Evolutionary conservation across 2,888 invertebrate species (phyloP), one percentile per base, ranked within the genome.

Genomic region (Caradrina clavipalpis): DNA sequence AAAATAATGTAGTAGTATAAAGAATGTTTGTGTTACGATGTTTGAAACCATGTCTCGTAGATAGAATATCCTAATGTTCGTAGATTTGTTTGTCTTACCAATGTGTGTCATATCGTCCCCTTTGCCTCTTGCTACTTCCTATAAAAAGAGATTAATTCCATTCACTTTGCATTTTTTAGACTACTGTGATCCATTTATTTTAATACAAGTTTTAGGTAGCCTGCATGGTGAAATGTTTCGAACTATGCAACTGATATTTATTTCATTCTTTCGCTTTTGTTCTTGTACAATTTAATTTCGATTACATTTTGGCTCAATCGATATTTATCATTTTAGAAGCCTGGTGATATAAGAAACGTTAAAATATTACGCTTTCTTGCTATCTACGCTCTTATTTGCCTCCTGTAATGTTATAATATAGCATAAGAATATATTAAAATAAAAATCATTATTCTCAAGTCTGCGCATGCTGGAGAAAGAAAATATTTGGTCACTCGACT

Each of bases 281-380:
- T 81, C 78, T 73, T 72, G 70, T 82, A 49, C 65, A 76, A 78
- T 93, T 92, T 92, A 90, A 85, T 91, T 93, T 94, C 77, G 78
- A 90, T 91, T 94, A 94, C 94, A 94, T 93, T 94, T 93, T 93
- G 95, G 95, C 95, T 96, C 95, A 95, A 94, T 92, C 85, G 86
- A 88, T 83, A 87, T 86, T 69, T 77, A 88, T 82, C 89, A 92
- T 92, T 89, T 91, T 94, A 94, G 93, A 90, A 90, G 93, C 92
- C 92, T 93, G 69, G 71, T 82, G 78, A 80, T 64, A 86, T 83
- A 85, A 88, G 81, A 86, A 86, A 79, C 78, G 86, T 86, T 78
- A 84, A 88, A 88, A 84, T 83, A 86, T 75, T 87, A 69, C 51
- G 94, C 94, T 94, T 94, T 85, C 84, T 86, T 88, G 91, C 90